A percentile compares a stretch with the other conserved stretches of the same genome.
Evolutionary conservation across 2,113 vertebrate genomes (phyloP).

Genomic region (Cyanistes caeruleus): DNA sequence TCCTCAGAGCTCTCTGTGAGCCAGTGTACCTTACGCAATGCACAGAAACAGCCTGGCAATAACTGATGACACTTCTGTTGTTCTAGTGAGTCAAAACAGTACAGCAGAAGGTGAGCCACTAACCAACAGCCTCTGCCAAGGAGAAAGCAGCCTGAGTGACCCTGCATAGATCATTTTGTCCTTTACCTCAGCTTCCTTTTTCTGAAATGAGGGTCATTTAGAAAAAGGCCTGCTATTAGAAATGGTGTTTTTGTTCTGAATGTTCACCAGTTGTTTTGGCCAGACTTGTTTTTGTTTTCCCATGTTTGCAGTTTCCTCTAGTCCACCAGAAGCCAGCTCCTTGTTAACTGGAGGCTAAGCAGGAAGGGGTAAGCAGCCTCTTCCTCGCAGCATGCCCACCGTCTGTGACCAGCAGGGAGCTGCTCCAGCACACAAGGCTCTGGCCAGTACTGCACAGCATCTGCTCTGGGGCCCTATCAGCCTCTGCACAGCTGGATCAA

Average conservation of each 20-base stretch:
- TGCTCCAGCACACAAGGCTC: neutral
- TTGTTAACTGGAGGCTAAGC: neutral
- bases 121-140: neutral
- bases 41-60: neutral
- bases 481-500: neutral
- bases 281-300: neutral
- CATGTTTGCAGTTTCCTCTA: neutral
- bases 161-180: neutral
- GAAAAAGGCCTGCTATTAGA: neutral
- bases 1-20: neutral
- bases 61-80: neutral
- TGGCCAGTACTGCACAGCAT: neutral
- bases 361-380: neutral
- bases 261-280: neutral
- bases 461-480: neutral
- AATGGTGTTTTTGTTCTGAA: neutral
- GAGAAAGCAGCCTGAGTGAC: neutral
- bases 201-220: neutral
- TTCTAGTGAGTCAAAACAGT: neutral
- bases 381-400: neutral
- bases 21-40: neutral
- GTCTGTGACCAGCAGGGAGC: neutral
- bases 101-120: neutral
- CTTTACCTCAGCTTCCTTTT: constrained; percentile 22
- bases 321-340: neutral